A percentile compares a stretch with the other conserved stretches of the same genome.
phyloP scores from a whole-genome alignment of 2,888 invertebrate species.

The Cylloceria caligata region DNA sequence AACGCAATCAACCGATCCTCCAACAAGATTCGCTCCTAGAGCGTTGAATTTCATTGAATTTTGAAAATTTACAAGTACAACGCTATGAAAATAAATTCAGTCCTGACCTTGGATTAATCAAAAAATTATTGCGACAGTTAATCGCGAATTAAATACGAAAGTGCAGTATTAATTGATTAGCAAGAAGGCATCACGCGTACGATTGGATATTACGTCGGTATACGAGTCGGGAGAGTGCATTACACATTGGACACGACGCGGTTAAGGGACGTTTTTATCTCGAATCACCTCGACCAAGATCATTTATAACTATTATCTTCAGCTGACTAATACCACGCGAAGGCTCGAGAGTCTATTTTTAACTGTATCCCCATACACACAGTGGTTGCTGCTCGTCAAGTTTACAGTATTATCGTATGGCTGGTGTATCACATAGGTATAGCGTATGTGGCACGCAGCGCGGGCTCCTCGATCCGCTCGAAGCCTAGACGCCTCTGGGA shows the following conservation, averaged over 20 bases:
- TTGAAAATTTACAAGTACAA: background rate
- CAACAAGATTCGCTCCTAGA: too few species aligned
- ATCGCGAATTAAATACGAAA: background rate
- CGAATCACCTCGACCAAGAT: slow-evolving; percentile 58
- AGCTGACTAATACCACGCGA: slow-evolving; percentile 61
- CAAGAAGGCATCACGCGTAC: slow-evolving; percentile 10
- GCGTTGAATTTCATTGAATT: background rate
- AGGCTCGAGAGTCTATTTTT: slow-evolving; percentile 55
- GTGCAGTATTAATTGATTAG: background rate
- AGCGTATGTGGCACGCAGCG: slow-evolving; percentile 21
- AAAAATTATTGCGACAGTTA: background rate
- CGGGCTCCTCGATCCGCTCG: slow-evolving; percentile 16
- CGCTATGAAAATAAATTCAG: background rate
- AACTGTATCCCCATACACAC: slow-evolving; percentile 46
- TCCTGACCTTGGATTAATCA: background rate
- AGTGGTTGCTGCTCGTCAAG: slow-evolving; percentile 42
- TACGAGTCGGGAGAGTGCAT: background rate
- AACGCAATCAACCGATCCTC: too few species aligned
- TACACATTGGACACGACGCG: slow-evolving; percentile 8
- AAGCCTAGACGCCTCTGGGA: slow-evolving; percentile 32
- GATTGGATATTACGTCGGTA: slow-evolving; percentile 8
- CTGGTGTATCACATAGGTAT: slow-evolving; percentile 1
- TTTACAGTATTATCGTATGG: slow-evolving; percentile 53
- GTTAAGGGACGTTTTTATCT: slow-evolving; percentile 54
- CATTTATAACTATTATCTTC: slow-evolving; percentile 68